A percentile compares a stretch with the other conserved stretches of the same genome.
Conservation (phyloP, 1,140 invertebrate genomes). For the Lethocerus indicus region DNA sequence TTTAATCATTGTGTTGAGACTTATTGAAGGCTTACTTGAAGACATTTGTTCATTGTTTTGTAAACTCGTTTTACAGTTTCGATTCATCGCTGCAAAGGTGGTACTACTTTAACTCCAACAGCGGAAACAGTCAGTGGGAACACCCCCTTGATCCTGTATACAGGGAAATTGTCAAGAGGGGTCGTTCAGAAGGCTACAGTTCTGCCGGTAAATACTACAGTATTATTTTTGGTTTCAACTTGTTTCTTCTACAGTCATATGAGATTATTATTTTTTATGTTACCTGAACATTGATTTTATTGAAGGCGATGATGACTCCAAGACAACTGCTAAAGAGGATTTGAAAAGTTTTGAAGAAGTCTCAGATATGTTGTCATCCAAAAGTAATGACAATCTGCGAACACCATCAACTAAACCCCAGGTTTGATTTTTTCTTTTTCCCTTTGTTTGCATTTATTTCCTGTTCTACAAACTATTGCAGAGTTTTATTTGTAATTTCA, state of each 20-base stretch:
- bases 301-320: slow-evolving; percentile 29
- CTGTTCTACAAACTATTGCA: too few species aligned
- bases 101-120: slow-evolving; percentile 74
- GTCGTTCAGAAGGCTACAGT: slow-evolving; percentile 34
- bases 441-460: too few species aligned
- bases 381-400: slow-evolving; percentile 5
- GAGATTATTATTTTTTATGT: background rate
- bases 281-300: slow-evolving; percentile 2
- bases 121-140: slow-evolving; percentile 73
- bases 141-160: slow-evolving; percentile 79
- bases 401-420: too few species aligned
- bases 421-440: too few species aligned
- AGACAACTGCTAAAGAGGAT: slow-evolving; percentile 28
- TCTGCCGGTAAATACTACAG: slow-evolving; percentile 19
- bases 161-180: slow-evolving; percentile 48
- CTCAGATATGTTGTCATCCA: slow-evolving; percentile 13
- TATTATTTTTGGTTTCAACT: background rate
- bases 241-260: background rate
- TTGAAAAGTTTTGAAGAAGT: slow-evolving; percentile 29
- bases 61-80: slow-evolving; percentile 31
- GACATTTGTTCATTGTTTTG: too few species aligned
- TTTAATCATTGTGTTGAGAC: too few species aligned
- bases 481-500: too few species aligned
- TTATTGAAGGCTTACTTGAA: too few species aligned
- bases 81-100: slow-evolving; percentile 50